Base-by-base conservation (phyloP, 2,888 invertebrate species). In the Abscondita cerata region DNA sequence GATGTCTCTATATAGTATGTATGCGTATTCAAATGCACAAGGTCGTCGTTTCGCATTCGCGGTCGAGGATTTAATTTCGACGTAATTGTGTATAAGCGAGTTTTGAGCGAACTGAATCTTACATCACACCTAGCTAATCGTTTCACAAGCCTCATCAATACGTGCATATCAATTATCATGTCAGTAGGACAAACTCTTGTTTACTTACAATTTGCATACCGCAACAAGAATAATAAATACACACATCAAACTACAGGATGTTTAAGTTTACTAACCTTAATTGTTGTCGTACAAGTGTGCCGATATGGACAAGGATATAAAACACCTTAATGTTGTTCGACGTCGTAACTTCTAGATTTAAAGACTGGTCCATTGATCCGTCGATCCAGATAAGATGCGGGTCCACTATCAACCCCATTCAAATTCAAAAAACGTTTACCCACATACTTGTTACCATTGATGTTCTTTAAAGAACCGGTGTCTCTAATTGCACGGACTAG, bases 321-420 rank as follows among this genome's bases (percentile, higher is more conserved):
- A 13, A 61, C 53, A 1, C 16, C 51, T 1, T 48, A n/a, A 25
- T 6, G 6, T 16, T 41, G 2, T 16, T 15, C 2, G 9, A 41
- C 3, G 9, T 41, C 4, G 36, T 11, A 3, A 12, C 36, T 12
- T 41, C 18, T 9, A 41, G 4, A 11, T 38, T 38, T 38, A 38
- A 38, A 38, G 38, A 12, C 6, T 41, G 12, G 4, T 16, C 15
- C 9, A 79, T 64, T 50, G 72, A 76, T 64, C 79, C 78, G 52
- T 75, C 8, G 80, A 80, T 15, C 77, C 78, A 62, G 76, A 62
- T 65, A 78, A 0, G 78, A 78, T 33, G 70, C 72, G 9, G 76
- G 66, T 11, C 74, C 68, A 48, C 68, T 67, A 31, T 65, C 66
- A 11, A 16, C 16, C 41, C 15, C 59, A 6, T 34, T 57, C 52